Evolutionary conservation across 2,888 invertebrate genomes (phyloP).

Genomic region (Drosophila emarginata): DNA sequence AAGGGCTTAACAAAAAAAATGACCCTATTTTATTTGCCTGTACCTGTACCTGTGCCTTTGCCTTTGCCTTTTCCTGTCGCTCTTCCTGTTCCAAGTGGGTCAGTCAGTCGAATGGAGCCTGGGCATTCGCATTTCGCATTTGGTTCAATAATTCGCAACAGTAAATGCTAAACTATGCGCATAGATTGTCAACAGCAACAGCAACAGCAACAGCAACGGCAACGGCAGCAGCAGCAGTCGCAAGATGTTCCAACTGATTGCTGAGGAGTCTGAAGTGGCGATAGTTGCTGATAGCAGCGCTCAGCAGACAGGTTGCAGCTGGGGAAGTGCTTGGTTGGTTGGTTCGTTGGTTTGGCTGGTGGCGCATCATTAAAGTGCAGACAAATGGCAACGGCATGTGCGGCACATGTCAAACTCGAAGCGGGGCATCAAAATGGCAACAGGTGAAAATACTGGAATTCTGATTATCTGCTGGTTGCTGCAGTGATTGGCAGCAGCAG

Average conservation of each 20-base stretch:
- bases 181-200: conserved; percentile 64
- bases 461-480: conserved; percentile 67
- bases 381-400: conserved; percentile 80
- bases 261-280: conserved; percentile 49
- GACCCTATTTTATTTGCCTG: background rate
- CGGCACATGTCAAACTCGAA: conserved; percentile 78
- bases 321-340: conserved; percentile 34
- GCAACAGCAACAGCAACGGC: background rate
- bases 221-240: conserved; percentile 33
- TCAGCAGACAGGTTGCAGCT: conserved; percentile 31
- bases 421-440: conserved; percentile 65
- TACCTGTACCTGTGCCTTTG: background rate
- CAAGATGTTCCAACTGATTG: conserved; percentile 68
- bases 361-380: conserved; percentile 78
- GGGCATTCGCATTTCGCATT: conserved; percentile 43
- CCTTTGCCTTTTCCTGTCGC: background rate
- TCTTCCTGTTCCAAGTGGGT: conserved; percentile 24
- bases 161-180: conserved; percentile 74
- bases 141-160: conserved; percentile 59
- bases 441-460: conserved; percentile 78
- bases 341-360: conserved; percentile 27
- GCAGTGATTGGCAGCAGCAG: conserved; percentile 42
- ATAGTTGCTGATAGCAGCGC: conserved; percentile 26
- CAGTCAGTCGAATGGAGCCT: conserved; percentile 21
- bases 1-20: background rate